A percentile compares a stretch with the other conserved stretches of the same genome.
phyloP scores from a whole-genome alignment of 1,140 invertebrate genomes.

The Papilio glaucus region DNA sequence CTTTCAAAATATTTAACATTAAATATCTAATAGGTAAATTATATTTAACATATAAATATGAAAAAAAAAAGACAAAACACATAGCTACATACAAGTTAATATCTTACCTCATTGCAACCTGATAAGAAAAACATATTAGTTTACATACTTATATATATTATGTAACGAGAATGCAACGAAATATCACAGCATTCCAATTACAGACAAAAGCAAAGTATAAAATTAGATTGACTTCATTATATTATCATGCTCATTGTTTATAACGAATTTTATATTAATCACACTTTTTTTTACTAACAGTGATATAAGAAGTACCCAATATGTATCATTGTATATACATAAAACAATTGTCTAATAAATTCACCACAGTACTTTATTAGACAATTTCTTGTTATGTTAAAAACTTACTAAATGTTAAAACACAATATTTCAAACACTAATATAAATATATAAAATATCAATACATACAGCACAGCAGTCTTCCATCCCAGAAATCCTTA shows the following conservation, averaged over 20 bases:
- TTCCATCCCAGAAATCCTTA: no score
- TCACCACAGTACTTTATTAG: background rate
- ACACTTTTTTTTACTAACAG: slow-evolving; percentile 5
- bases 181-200: slow-evolving; percentile 25
- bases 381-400: slow-evolving; percentile 18
- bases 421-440: slow-evolving; percentile 1
- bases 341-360: slow-evolving; percentile 26
- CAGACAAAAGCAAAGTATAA: slow-evolving; percentile 16
- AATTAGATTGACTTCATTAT: background rate
- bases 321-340: slow-evolving; percentile 13
- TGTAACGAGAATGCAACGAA: slow-evolving; percentile 28
- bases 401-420: slow-evolving; percentile 1
- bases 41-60: slow-evolving; percentile 38
- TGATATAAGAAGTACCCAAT: background rate
- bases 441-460: slow-evolving; percentile 5
- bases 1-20: background rate
- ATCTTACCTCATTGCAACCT: slow-evolving; percentile 62
- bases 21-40: slow-evolving; percentile 14
- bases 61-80: slow-evolving; percentile 44
- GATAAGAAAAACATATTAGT: slow-evolving; percentile 56
- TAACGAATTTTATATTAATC: background rate
- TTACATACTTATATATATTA: slow-evolving; percentile 35
- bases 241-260: slow-evolving; percentile 8
- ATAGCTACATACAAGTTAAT: slow-evolving; percentile 53
- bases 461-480: slow-evolving; percentile 1